Evolutionary conservation across 2,797 vertebrate species (phyloP).

Genomic region (Micromesistius poutassou): DNA sequence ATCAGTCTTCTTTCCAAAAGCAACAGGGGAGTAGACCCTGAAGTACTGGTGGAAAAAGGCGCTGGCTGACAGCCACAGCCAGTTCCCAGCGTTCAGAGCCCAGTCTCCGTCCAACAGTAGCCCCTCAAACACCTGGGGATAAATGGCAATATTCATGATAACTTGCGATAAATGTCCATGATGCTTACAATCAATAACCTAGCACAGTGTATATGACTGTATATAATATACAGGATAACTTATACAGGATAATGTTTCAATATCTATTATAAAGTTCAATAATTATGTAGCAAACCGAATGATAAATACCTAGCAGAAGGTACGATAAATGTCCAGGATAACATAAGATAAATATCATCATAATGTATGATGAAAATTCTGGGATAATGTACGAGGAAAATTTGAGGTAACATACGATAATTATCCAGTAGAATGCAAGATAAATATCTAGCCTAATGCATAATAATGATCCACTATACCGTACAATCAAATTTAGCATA

Average conservation of each 20-base stretch:
- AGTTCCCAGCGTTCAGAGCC: constrained; percentile 77
- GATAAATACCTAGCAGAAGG: too few relatives aligned
- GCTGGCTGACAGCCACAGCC: constrained; percentile 78
- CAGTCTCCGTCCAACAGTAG: constrained; percentile 74
- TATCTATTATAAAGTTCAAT: not conserved
- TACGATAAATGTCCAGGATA: too few relatives aligned
- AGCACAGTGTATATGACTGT: too few relatives aligned
- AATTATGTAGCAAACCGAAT: not conserved
- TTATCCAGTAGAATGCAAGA: not conserved
- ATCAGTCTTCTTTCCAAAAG: constrained; percentile 76
- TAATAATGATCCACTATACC: not conserved
- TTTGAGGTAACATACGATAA: not conserved
- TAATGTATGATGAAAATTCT: not conserved
- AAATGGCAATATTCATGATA: not conserved
- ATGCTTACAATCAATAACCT: not conserved
- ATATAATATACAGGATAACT: too few relatives aligned
- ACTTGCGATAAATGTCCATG: not conserved
- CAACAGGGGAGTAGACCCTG: constrained; percentile 69
- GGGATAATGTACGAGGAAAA: too few relatives aligned
- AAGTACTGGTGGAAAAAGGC: constrained; percentile 78
- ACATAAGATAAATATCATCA: not conserved
- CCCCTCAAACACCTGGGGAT: constrained; percentile 69
- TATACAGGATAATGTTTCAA: too few relatives aligned
- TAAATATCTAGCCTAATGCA: not conserved
- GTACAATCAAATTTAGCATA: not conserved